A percentile compares a stretch with the other conserved stretches of the same genome.
These are phyloP conservation scores for Amiota minor DNA, from an alignment of 2,888 invertebrate genomes.

Conservation along the genomic window DNA sequence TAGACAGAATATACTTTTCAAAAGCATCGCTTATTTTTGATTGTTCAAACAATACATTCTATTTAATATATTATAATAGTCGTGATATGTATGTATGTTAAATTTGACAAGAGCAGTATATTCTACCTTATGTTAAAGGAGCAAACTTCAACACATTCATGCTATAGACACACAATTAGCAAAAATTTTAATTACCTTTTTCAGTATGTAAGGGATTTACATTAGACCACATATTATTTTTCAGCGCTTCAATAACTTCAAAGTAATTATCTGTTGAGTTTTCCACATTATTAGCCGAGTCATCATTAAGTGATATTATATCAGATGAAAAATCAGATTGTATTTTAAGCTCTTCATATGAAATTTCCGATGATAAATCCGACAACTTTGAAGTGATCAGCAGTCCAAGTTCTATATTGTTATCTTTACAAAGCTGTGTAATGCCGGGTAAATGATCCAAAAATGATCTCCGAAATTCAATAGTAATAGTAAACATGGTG, in stretches of 20 bases:
- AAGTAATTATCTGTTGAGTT: slow-evolving; percentile 49
- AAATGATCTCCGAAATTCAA: slow-evolving; percentile 33
- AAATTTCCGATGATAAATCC: slow-evolving; percentile 46
- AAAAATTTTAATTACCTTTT: not conserved
- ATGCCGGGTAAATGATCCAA: slow-evolving; percentile 29
- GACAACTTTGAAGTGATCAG: slow-evolving; percentile 49
- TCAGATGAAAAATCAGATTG: slow-evolving; percentile 46
- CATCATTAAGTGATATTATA: slow-evolving; percentile 43
- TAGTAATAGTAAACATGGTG: not conserved
- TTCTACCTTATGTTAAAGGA: too few species aligned
- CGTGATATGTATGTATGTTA: too few species aligned
- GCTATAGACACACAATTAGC: too few species aligned
- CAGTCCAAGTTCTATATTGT: slow-evolving; percentile 51
- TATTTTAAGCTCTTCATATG: slow-evolving; percentile 51
- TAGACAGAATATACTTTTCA: too few species aligned
- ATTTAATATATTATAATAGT: too few species aligned
- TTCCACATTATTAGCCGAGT: slow-evolving; percentile 31
- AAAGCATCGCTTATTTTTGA: too few species aligned
- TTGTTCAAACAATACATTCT: too few species aligned
- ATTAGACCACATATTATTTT: slow-evolving; percentile 56
- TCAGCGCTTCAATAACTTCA: slow-evolving; percentile 53
- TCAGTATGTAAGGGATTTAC: slow-evolving; percentile 29
- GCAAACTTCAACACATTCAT: too few species aligned
- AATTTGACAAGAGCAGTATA: too few species aligned
- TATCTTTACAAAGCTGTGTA: slow-evolving; percentile 47